These are phyloP conservation scores for Drosophila mercatorum DNA, from an alignment of 2,888 invertebrate species.

Conservation along the genomic window DNA sequence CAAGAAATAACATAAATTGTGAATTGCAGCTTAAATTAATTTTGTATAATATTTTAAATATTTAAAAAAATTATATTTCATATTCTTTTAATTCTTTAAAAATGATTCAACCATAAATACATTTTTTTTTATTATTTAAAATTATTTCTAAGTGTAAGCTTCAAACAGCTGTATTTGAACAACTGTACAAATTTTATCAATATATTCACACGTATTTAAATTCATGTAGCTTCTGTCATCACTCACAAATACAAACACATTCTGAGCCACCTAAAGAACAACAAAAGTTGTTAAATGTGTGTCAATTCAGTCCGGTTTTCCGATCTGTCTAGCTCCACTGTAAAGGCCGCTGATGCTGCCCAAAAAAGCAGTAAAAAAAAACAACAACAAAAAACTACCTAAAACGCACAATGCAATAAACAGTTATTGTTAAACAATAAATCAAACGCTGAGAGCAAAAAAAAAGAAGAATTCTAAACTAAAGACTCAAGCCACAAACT, in stretches of 20 bases:
- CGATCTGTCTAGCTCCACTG: conserved; percentile 17
- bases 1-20: background rate
- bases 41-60: no score
- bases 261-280: conserved; percentile 15
- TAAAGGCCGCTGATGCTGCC: conserved; percentile 11
- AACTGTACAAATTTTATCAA: background rate
- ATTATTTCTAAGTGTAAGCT: background rate
- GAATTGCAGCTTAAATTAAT: background rate
- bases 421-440: conserved; percentile 75
- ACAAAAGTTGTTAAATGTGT: conserved; percentile 42
- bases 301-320: conserved; percentile 37
- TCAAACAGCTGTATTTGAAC: background rate
- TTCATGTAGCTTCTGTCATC: conserved; percentile 12
- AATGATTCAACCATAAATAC: no score
- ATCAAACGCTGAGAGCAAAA: conserved; percentile 56
- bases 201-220: conserved; percentile 11
- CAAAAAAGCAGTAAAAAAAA: background rate
- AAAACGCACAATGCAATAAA: conserved; percentile 67
- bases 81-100: no score
- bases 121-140: no score
- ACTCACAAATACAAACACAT: background rate
- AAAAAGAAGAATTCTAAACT: conserved; percentile 52
- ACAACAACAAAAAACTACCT: conserved; percentile 21
- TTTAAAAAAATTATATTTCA: no score
- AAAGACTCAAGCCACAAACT: conserved; percentile 70